Base-by-base conservation (phyloP, 2,888 invertebrate genomes). In the Pimpla rufipes region DNA sequence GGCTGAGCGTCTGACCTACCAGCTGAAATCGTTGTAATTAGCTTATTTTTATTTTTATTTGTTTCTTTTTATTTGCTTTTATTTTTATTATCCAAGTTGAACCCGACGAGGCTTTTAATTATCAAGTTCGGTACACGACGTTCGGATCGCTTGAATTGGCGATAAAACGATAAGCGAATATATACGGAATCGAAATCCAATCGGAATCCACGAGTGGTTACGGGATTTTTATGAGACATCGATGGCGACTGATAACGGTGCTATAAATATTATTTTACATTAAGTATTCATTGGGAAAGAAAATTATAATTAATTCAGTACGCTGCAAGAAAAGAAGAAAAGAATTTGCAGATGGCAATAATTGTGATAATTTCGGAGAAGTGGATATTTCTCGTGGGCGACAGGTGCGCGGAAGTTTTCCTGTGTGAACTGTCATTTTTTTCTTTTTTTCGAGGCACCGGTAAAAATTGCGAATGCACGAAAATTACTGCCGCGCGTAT, bases 71-170 rank as follows among this genome's bases (percentile, higher is more conserved):
- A 13, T n/a, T 40, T 29, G 29, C 29, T 29, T 18, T 73, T 37
- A 71, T 79, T 71, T 66, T 71, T 52, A 18, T 71, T 52, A 18
- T 45, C n/a, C 45, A 6, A 18, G n/a, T 18, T 50, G 10, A 59
- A 80, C 23, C 18, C 35, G 40, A 13, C 18, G 1, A 64, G 18
- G 50, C 37, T 42, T 70, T 76, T 81, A 81, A 81, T 73, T 37
- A 64, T 71, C 64, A 42, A 29, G 35, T 42, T 16, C 35, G 18
- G 52, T 29, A 64, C 45, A 18, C 10, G 18, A n/a, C 5, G 21
- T 55, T 57, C 11, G 21, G 29, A 71, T 71, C 11, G 13, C n/a
- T n/a, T 59, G 5, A 55, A 55, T 55, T 23, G 18, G 11, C 23
- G 52, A 13, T 55, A 13, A 55, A 55, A 13, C 8, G 6, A 68